Percentiles rank a stretch among this genome's conserved stretches.
Conservation (phyloP, 2,797 vertebrate species). For the Eutrigla gurnardus region DNA sequence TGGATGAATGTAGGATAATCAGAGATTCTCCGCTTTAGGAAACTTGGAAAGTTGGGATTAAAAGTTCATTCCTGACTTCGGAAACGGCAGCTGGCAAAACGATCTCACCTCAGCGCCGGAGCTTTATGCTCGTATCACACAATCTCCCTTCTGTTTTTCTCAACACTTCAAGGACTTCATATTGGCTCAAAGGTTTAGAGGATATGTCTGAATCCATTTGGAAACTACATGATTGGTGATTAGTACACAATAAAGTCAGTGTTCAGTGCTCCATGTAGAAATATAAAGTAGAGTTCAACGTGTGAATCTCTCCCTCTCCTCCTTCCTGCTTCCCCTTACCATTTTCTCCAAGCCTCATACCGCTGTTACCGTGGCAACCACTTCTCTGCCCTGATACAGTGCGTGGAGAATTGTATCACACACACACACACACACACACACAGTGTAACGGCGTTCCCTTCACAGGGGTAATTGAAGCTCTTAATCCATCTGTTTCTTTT, state of each 20-base stretch:
- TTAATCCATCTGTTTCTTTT: constrained; percentile 77
- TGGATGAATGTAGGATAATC: background rate
- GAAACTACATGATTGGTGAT: background rate
- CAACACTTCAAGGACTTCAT: background rate
- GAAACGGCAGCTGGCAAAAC: constrained; percentile 1
- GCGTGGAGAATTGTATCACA: constrained; percentile 59
- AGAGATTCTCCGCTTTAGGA: too few species aligned
- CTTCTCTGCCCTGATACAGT: constrained; percentile 69
- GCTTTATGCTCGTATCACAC: background rate
- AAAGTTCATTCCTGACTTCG: constrained; percentile 5
- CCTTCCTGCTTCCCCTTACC: constrained; percentile 41
- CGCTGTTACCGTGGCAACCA: constrained; percentile 79
- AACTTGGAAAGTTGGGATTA: background rate
- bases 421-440: constrained; percentile 23
- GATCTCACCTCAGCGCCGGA: background rate
- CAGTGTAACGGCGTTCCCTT: constrained; percentile 43
- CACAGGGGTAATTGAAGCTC: constrained; percentile 74
- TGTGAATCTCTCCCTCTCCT: constrained; percentile 15
- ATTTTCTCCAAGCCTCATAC: constrained; percentile 52
- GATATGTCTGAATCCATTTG: too few species aligned
- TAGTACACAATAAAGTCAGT: background rate
- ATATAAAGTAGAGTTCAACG: background rate
- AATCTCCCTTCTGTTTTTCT: background rate
- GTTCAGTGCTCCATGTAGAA: background rate
- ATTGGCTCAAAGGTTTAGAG: background rate